phyloP scores from a whole-genome alignment of 1,140 invertebrate genomes.

The Drosophila sechellia region DNA sequence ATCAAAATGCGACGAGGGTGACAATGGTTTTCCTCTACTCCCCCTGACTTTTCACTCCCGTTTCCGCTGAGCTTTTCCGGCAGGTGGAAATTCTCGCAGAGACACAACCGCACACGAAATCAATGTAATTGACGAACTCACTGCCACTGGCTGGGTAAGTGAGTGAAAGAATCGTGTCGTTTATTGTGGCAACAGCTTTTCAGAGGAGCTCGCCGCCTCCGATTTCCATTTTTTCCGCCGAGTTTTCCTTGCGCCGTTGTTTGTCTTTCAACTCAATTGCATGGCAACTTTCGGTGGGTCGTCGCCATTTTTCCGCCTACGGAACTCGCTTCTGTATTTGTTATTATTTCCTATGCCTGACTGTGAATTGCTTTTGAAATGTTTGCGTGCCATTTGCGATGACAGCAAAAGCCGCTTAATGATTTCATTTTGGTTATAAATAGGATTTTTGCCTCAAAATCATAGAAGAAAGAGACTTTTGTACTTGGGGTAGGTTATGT shows the following conservation, averaged over 20 bases:
- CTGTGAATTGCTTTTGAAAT: slow-evolving; percentile 69
- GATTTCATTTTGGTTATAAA: slow-evolving; percentile 70
- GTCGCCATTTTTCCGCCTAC: slow-evolving; percentile 38
- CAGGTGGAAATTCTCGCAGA: slow-evolving; percentile 25
- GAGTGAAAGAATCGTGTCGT: slow-evolving; percentile 62
- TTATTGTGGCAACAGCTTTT: slow-evolving; percentile 62
- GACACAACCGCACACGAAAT: slow-evolving; percentile 53
- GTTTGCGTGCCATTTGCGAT: slow-evolving; percentile 74
- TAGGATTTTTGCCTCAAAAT: slow-evolving; percentile 38
- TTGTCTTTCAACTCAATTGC: slow-evolving; percentile 79
- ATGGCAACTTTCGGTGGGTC: slow-evolving; percentile 52
- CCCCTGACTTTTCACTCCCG: slow-evolving; percentile 18
- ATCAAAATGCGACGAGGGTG: slow-evolving; percentile 56
- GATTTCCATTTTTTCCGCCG: not conserved
- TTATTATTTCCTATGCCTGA: slow-evolving; percentile 70
- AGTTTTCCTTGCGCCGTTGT: slow-evolving; percentile 32
- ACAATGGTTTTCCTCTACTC: slow-evolving; percentile 47
- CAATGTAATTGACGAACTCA: slow-evolving; percentile 76
- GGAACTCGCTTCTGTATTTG: slow-evolving; percentile 41
- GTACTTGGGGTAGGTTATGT: slow-evolving; percentile 17
- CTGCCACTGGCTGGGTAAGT: slow-evolving; percentile 52
- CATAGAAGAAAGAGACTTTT: not conserved
- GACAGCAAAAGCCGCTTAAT: slow-evolving; percentile 75
- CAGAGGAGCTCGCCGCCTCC: slow-evolving; percentile 16
- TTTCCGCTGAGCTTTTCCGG: slow-evolving; percentile 41